Base-by-base conservation (phyloP, 2,113 vertebrate species). In the Perca flavescens region DNA sequence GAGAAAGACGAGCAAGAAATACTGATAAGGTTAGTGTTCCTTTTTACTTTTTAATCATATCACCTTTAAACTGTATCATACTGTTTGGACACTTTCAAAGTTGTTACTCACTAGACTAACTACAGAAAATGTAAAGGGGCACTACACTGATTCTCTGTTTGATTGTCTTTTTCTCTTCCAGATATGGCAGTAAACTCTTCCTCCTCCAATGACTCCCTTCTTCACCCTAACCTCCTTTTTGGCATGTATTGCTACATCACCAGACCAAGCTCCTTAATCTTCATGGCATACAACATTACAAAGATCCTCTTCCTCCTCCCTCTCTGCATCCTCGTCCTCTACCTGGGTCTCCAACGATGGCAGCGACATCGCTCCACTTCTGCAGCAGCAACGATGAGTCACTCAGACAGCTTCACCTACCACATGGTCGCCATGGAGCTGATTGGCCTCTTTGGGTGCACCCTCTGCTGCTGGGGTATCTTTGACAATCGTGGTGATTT, bases 371-470 rank as follows among this genome's bases (percentile, higher is more conserved):
- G 40, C 2, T 52, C 52, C 52, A 22, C 5, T 7, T 53, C 46
- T 3, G 49, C 46, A 34, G 1, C 12, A 43, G 40, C 40, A 43
- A 43, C 40, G 2, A 54, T 13, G 2, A 77, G 74, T 49, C 65
- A 69, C 54, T 40, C 65, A 2, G 77, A 79, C 67, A 19, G 0
- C 22, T 68, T 43, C 40, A 43, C 40, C 40, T 43, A 43, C 40
- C 40, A 43, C 40, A 43, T 1, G 10, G 40, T 43, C 12, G 2
- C 12, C 54, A 21, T 87, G 36, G 76, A 86, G 72, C 36, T 72
- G 40, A 43, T 43, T 9, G 40, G 9, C 6, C 2, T 43, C 40
- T 43, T 43, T 0, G 40, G 40, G 40, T 43, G 9, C 1, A 1
- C 11, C 5, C 0, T 73, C 2, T 40, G 1, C 49, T 21, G 6